Evolutionary conservation across 2,113 vertebrate genomes (phyloP).

Genomic region (Podarcis raffonei): DNA sequence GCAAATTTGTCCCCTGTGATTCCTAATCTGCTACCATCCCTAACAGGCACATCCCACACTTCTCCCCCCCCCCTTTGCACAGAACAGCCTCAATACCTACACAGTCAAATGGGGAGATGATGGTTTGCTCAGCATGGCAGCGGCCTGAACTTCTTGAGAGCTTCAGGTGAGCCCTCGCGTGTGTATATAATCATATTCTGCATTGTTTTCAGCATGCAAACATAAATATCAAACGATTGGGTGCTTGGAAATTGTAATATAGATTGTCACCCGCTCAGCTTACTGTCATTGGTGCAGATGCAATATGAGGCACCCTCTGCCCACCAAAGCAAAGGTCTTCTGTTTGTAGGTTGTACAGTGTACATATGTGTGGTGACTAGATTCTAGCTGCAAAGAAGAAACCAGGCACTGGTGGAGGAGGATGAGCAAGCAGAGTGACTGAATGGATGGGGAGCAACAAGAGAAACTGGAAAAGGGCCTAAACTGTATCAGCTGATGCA

Average conservation of each 20-base stretch:
- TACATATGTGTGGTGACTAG: no score
- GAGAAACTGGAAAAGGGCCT: no score
- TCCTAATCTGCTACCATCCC: constrained; percentile 48
- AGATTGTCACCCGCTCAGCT: background rate
- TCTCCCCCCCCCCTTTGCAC: background rate
- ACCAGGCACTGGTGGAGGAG: background rate
- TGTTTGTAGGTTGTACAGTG: no score
- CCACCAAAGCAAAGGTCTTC: no score
- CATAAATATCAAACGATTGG: background rate
- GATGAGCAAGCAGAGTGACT: background rate
- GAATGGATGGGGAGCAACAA: no score
- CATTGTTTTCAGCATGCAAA: background rate
- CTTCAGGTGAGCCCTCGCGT: background rate
- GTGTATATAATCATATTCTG: background rate
- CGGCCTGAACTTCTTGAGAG: background rate
- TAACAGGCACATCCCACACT: background rate
- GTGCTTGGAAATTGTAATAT: background rate
- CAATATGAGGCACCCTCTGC: no score
- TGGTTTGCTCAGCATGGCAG: constrained; percentile 29
- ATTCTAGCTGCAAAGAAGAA: background rate
- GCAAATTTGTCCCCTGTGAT: constrained; percentile 65
- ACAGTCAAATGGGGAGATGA: constrained; percentile 43
- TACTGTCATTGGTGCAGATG: background rate
- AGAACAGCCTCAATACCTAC: constrained; percentile 39
- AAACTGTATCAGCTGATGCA: background rate